Percentiles rank a stretch among this genome's conserved stretches.
Conservation (phyloP, 1,140 invertebrate genomes). For the Brachionus plicatilis region DNA sequence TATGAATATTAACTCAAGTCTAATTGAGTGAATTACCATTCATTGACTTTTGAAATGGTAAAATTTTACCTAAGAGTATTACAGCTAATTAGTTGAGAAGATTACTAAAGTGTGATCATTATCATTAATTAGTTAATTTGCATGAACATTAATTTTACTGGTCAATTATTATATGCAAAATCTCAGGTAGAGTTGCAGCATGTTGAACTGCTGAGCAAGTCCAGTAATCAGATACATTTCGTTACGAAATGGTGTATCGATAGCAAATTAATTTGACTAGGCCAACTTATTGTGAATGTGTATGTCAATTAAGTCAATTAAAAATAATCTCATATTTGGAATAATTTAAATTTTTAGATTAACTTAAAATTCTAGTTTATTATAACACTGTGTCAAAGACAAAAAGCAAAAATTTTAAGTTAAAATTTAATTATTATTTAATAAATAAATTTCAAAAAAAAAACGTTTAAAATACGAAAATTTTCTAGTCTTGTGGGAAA, state of each 20-base stretch:
- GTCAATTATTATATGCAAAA: background rate
- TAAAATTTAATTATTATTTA: conserved; percentile 17
- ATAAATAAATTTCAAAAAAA: conserved; percentile 21
- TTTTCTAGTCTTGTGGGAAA: conserved; percentile 20
- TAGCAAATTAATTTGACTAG: background rate
- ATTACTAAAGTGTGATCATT: conserved; percentile 37
- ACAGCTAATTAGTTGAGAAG: conserved; percentile 32
- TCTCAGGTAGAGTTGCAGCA: conserved; percentile 17
- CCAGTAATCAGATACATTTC: background rate
- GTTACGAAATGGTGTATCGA: background rate
- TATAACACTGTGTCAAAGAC: background rate
- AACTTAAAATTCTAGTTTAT: background rate
- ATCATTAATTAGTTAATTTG: conserved; percentile 36
- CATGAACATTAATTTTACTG: background rate
- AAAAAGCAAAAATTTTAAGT: conserved; percentile 3
- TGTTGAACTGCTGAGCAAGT: background rate
- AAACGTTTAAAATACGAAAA: background rate
- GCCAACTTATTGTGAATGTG: background rate
- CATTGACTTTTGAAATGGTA: background rate
- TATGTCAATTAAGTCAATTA: background rate
- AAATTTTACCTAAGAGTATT: conserved; percentile 19
- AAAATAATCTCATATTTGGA: background rate
- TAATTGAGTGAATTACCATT: conserved; percentile 9
- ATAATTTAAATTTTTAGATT: background rate
- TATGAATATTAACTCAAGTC: background rate